Evolutionary conservation across 2,888 invertebrate species (phyloP).

Genomic region (Keiferia lycopersicella): DNA sequence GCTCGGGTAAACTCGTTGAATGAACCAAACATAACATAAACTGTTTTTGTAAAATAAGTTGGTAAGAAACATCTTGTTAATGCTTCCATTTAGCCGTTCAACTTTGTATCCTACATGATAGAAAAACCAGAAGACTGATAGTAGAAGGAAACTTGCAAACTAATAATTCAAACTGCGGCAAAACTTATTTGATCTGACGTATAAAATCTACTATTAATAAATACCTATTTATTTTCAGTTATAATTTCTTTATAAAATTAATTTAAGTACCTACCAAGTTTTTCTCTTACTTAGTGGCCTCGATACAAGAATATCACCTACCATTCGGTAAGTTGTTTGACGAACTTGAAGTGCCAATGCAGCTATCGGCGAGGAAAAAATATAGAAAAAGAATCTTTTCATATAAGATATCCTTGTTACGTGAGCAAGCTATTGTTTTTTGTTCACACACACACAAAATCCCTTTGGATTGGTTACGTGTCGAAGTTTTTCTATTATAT

Average conservation of each 20-base stretch:
- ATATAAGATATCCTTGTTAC: constrained; percentile 32
- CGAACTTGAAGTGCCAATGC: constrained; percentile 36
- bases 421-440: constrained; percentile 28
- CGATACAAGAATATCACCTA: constrained; percentile 34
- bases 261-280: not conserved
- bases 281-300: constrained; percentile 24
- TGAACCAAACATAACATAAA: too few relatives aligned
- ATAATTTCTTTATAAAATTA: not conserved
- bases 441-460: constrained; percentile 3
- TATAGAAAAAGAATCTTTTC: constrained; percentile 23
- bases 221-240: too few relatives aligned
- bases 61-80: too few relatives aligned
- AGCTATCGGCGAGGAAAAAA: constrained; percentile 28
- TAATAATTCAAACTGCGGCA: not conserved
- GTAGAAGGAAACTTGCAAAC: too few relatives aligned
- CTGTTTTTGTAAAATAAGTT: too few relatives aligned
- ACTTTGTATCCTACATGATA: too few relatives aligned
- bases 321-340: constrained; percentile 35
- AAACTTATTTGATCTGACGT: too few relatives aligned
- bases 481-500: constrained; percentile 8
- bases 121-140: too few relatives aligned
- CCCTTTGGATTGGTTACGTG: constrained; percentile 1
- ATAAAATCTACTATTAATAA: too few relatives aligned
- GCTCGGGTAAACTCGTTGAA: too few relatives aligned
- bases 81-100: too few relatives aligned